Conservation (phyloP, 2,888 invertebrate species). For the Nymphalis c-album region DNA sequence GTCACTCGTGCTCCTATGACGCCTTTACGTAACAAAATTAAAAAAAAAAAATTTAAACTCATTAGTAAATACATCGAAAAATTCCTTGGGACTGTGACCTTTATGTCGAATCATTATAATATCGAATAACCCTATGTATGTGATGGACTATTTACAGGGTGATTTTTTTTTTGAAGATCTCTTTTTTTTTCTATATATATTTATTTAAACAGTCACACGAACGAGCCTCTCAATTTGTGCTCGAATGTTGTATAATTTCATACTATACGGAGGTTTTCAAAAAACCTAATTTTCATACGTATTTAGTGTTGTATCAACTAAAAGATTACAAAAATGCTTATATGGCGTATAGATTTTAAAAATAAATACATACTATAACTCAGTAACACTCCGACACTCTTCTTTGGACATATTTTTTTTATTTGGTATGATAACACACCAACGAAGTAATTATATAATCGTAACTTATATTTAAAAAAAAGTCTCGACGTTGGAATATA, state of each 20-base stretch:
- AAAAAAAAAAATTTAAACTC: constrained; percentile 34
- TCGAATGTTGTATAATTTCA: constrained; percentile 55
- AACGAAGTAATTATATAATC: constrained; percentile 38
- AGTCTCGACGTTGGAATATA: constrained; percentile 7
- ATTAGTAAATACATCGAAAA: constrained; percentile 70
- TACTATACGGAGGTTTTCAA: constrained; percentile 49
- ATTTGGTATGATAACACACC: constrained; percentile 60
- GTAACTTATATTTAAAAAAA: not conserved
- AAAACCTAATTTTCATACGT: constrained; percentile 47
- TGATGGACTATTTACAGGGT: constrained; percentile 47
- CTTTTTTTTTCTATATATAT: constrained; percentile 1
- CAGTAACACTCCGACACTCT: constrained; percentile 31
- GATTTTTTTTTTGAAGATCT: constrained; percentile 26
- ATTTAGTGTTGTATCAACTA: constrained; percentile 15
- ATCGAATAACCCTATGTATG: constrained; percentile 24
- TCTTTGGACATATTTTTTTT: constrained; percentile 74
- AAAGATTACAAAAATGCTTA: constrained; percentile 28
- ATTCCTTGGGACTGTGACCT: constrained; percentile 47
- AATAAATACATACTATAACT: constrained; percentile 64
- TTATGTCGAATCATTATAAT: not conserved
- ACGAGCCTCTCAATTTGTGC: constrained; percentile 63
- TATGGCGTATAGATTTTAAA: constrained; percentile 58
- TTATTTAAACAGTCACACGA: constrained; percentile 42
- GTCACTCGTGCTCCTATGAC: constrained; percentile 45
- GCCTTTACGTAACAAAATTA: constrained; percentile 34